A percentile compares a stretch with the other conserved stretches of the same genome.
These are phyloP conservation scores for Pocillopora grandis DNA, from an alignment of 92 coral and sea anemone genomes.

Conservation along the genomic window DNA sequence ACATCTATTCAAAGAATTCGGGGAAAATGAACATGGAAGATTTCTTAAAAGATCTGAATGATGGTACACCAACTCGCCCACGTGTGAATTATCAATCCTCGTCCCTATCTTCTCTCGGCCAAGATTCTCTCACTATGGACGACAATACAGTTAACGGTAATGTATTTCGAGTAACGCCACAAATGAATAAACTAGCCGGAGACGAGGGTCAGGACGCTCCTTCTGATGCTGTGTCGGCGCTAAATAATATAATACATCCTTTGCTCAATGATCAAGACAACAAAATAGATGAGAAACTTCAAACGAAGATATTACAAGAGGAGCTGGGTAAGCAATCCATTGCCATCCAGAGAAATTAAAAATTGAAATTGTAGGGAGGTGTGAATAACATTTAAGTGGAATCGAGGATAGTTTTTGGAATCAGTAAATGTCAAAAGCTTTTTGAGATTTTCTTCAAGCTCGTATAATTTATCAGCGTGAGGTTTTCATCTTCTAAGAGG, in stretches of 20 bases:
- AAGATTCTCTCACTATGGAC: conserved; percentile 39
- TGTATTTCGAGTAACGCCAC: conserved; percentile 68
- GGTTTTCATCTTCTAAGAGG: no score
- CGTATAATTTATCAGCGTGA: no score
- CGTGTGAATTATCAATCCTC: background rate
- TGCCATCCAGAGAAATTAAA: no score
- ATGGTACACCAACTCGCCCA: conserved; percentile 24
- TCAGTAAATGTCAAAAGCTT: no score
- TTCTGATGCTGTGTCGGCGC: conserved; percentile 51
- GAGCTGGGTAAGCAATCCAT: conserved; percentile 61
- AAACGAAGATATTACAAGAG: conserved; percentile 73
- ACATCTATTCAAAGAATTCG: conserved; percentile 63
- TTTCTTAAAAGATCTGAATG: conserved; percentile 60
- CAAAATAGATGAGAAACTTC: conserved; percentile 57
- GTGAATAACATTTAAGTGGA: background rate
- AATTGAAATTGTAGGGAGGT: background rate
- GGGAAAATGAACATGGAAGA: conserved; percentile 64
- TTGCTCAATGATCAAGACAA: conserved; percentile 61
- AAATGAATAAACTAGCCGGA: conserved; percentile 9
- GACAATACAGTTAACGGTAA: conserved; percentile 64
- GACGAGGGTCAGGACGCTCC: conserved; percentile 23
- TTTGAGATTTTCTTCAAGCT: no score
- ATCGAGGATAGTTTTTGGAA: no score
- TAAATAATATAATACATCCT: conserved; percentile 69
- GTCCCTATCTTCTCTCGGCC: conserved; percentile 6